Evolutionary conservation across 2,797 vertebrate genomes (phyloP).

Genomic region (Sebastes jordani): DNA sequence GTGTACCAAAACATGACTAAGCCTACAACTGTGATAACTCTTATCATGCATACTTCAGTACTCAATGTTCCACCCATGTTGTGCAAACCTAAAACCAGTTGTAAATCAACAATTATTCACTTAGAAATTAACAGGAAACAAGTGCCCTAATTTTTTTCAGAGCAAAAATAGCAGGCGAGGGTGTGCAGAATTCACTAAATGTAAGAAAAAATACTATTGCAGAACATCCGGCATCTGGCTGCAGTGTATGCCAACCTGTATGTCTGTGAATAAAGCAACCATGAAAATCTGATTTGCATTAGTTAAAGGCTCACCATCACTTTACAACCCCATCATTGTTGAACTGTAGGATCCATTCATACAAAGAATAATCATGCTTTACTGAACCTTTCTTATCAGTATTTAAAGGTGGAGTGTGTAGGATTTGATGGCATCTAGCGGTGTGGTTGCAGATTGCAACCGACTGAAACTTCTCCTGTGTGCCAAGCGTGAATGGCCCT

Average conservation of each 20-base stretch:
- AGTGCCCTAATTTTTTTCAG: background rate
- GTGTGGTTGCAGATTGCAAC: too few relatives aligned
- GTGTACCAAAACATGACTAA: background rate
- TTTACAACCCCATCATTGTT: too few relatives aligned
- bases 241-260: background rate
- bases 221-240: background rate
- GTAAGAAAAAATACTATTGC: background rate
- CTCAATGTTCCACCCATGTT: background rate
- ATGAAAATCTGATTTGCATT: constrained; percentile 36
- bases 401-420: too few relatives aligned
- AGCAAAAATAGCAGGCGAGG: background rate
- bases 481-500: too few relatives aligned
- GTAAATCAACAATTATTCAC: too few relatives aligned
- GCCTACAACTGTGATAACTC: background rate
- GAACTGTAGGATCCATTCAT: constrained; percentile 2
- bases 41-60: constrained; percentile 5
- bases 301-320: background rate
- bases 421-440: too few relatives aligned
- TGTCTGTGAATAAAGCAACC: background rate
- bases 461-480: too few relatives aligned
- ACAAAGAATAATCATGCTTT: background rate
- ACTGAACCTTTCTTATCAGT: background rate
- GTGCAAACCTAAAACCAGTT: background rate
- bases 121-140: too few relatives aligned
- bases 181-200: background rate